Evolutionary conservation across 2,797 vertebrate genomes (phyloP), one percentile per base, ranked within the genome.

Genomic region (Microhierax caerulescens): DNA sequence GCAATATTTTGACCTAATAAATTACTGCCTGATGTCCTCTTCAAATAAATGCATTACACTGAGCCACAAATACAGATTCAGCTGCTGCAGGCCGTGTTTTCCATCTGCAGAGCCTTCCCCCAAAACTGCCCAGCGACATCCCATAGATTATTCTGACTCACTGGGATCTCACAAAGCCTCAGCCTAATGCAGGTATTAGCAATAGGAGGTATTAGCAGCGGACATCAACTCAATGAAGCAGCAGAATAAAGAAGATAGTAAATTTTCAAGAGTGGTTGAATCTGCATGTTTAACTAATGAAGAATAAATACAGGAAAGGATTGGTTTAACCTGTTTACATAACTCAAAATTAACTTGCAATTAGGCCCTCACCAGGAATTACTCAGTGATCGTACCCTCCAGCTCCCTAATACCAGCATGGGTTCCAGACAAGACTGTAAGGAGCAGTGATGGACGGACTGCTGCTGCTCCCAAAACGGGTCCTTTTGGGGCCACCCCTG

Each of bases 241-340:
- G 57, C 57, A 75, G 69, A 60, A 14, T 34, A 57, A 83, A 84
- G 65, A 57, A 84, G 76, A 75, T 2, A 47, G 60, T 36, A 47
- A 72, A 51, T 78, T 87, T 93, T 75, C 61, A 82, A 82, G 37
- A 30, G 34, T 21, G 10, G 30, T 65, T 63, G 67, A 20, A 1
- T 69, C 63, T 73, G 59, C 30, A 14, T 45, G 39, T 37, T 37
- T 56, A 80, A 25, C 39, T 50, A 79, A 69, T 69, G 54, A 92
- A 87, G 95, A 91, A 85, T 11, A 87, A 85, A 85, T 59, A 67
- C 11, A 70, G 36, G 39, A 65, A 84, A 93, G 39, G 78, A 93
- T 83, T 88, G 67, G n/a, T 74, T 74, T 83, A 74, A 91, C 80
- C 94, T 93, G 27, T 85, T 95, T 95, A 90, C 15, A 16, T 95